These are phyloP conservation scores for Eublepharis macularius DNA, from an alignment of 2,113 vertebrate species.

Conservation along the genomic window DNA sequence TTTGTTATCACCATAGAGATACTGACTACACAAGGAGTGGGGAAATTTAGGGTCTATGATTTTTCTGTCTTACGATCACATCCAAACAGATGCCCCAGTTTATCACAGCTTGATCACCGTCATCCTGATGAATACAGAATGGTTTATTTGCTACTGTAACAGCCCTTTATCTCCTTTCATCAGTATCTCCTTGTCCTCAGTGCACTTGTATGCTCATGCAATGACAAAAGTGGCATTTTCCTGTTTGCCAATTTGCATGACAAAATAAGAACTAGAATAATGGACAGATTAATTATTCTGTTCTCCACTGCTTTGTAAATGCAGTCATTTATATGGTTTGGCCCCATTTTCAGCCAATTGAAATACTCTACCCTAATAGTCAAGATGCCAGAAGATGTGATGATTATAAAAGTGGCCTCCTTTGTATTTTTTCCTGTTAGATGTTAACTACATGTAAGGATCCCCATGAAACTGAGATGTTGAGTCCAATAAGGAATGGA, in stretches of 20 bases:
- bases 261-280: constrained; percentile 25
- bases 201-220: neutral
- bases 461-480: neutral
- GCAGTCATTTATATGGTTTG: neutral
- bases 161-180: constrained; percentile 26
- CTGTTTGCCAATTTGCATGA: constrained; percentile 30
- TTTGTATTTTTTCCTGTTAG: neutral
- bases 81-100: constrained; percentile 5
- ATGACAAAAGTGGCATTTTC: constrained; percentile 46
- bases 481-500: neutral
- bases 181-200: constrained; percentile 40
- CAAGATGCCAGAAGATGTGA: neutral
- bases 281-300: constrained; percentile 10
- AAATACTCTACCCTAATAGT: neutral
- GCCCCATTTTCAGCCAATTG: neutral
- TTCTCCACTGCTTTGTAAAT: constrained; percentile 6
- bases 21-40: neutral
- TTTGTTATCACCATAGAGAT: neutral
- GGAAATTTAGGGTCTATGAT: constrained; percentile 5
- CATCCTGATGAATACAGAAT: constrained; percentile 9
- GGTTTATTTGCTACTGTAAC: constrained; percentile 1
- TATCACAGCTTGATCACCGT: constrained; percentile 16
- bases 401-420: neutral
- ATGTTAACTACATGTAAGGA: neutral
- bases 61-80: constrained; percentile 9